These are phyloP conservation scores for Clepsis dumicolana DNA, from an alignment of 2,888 invertebrate genomes.

Conservation along the genomic window DNA sequence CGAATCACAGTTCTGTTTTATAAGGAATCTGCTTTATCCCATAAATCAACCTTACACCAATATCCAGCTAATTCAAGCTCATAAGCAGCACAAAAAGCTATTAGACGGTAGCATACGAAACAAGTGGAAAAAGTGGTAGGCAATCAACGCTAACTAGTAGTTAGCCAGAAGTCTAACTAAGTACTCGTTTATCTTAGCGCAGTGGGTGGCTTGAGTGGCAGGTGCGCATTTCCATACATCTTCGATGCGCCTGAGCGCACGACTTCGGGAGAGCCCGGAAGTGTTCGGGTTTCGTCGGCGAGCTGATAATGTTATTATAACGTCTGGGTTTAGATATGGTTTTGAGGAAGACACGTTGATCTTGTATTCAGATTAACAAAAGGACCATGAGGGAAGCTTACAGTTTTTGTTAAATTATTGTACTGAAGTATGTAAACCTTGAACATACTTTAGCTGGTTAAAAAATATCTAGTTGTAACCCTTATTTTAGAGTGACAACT, in stretches of 20 bases:
- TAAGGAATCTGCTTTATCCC: too few relatives aligned
- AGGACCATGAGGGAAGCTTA: too few relatives aligned
- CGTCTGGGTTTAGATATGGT: neutral
- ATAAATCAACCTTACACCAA: neutral
- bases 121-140: constrained; percentile 48
- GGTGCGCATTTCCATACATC: constrained; percentile 60
- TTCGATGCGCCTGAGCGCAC: constrained; percentile 49
- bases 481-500: too few relatives aligned
- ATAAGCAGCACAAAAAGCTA: constrained; percentile 39
- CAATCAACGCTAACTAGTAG: constrained; percentile 46
- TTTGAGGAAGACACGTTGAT: too few relatives aligned
- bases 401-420: too few relatives aligned
- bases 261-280: constrained; percentile 37
- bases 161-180: constrained; percentile 53
- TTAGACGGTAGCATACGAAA: constrained; percentile 54
- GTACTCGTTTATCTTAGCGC: constrained; percentile 55
- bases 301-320: neutral
- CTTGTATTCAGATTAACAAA: too few relatives aligned
- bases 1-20: too few relatives aligned
- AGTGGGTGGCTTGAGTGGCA: constrained; percentile 60
- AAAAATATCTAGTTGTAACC: too few relatives aligned
- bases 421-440: too few relatives aligned
- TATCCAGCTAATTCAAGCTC: constrained; percentile 14
- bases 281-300: constrained; percentile 39
- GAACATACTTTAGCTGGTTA: too few relatives aligned